A percentile compares a stretch with the other conserved stretches of the same genome.
These are phyloP conservation scores for Heliconius himera DNA, from an alignment of 1,140 invertebrate genomes.

Conservation along the genomic window DNA sequence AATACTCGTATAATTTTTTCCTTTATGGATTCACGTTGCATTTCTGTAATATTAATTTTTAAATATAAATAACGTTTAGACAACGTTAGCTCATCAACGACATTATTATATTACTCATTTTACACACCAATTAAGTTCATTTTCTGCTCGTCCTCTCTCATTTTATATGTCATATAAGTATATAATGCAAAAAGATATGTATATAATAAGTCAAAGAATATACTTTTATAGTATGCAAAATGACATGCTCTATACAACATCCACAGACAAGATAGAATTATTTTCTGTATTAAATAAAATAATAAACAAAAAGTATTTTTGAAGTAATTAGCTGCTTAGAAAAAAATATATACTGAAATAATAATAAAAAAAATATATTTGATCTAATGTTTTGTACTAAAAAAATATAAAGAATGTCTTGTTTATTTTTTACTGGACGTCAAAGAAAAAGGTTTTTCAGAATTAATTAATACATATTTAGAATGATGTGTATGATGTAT, in stretches of 20 bases:
- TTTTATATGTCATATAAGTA: conserved; percentile 1
- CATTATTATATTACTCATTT: neutral
- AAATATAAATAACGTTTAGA: neutral
- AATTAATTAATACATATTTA: too few species aligned
- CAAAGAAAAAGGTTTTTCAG: too few species aligned
- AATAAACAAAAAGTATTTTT: neutral
- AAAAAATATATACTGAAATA: too few species aligned
- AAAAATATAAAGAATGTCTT: too few species aligned
- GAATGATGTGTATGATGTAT: too few species aligned
- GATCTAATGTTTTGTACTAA: too few species aligned
- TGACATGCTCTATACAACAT: neutral
- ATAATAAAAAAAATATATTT: too few species aligned
- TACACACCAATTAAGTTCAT: neutral
- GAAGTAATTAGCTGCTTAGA: neutral
- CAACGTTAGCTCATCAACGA: neutral
- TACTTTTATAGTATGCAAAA: neutral
- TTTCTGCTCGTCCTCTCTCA: neutral
- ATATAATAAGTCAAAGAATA: neutral
- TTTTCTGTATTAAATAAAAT: neutral
- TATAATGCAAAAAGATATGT: neutral
- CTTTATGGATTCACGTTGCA: conserved; percentile 42
- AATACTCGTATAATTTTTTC: conserved; percentile 53
- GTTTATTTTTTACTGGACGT: too few species aligned
- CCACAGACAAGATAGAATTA: neutral
- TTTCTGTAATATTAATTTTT: conserved; percentile 47